These are phyloP conservation scores for Leptobrachium ailaonicum DNA, from an alignment of 2,113 vertebrate species.

Conservation along the genomic window DNA sequence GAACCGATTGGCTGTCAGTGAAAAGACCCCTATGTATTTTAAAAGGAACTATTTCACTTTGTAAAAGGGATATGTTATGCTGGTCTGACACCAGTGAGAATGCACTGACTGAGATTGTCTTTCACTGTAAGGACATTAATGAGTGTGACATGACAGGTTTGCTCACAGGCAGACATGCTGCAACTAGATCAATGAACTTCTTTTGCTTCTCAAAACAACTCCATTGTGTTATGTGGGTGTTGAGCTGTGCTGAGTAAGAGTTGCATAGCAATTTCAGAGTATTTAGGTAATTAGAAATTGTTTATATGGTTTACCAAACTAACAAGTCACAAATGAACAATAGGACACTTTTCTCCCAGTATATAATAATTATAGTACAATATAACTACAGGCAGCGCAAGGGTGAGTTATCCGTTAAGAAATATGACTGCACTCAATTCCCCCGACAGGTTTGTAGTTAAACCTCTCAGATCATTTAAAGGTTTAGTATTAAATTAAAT, in stretches of 20 bases:
- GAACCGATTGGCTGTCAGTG: too few relatives aligned
- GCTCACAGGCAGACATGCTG: neutral
- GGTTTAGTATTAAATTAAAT: too few relatives aligned
- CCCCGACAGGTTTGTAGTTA: too few relatives aligned
- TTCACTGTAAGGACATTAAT: neutral
- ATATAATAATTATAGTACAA: too few relatives aligned
- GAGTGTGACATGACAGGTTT: neutral
- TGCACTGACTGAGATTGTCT: neutral
- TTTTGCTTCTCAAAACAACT: neutral
- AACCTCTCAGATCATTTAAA: too few relatives aligned
- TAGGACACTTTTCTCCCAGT: neutral
- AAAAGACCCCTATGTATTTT: too few relatives aligned
- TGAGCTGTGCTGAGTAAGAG: neutral
- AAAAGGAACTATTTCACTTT: too few relatives aligned
- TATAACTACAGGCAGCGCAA: too few relatives aligned
- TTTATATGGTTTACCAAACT: neutral
- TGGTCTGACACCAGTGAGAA: neutral
- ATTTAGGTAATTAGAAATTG: neutral
- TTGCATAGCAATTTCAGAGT: neutral
- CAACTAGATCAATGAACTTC: slow-evolving; percentile 3
- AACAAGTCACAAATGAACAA: neutral
- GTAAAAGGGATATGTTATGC: too few relatives aligned
- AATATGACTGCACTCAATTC: too few relatives aligned
- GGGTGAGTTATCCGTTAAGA: too few relatives aligned
- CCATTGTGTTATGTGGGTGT: slow-evolving; percentile 1